These are phyloP conservation scores for Drosophila kanekoi DNA, from an alignment of 2,888 invertebrate species.

Conservation along the genomic window DNA sequence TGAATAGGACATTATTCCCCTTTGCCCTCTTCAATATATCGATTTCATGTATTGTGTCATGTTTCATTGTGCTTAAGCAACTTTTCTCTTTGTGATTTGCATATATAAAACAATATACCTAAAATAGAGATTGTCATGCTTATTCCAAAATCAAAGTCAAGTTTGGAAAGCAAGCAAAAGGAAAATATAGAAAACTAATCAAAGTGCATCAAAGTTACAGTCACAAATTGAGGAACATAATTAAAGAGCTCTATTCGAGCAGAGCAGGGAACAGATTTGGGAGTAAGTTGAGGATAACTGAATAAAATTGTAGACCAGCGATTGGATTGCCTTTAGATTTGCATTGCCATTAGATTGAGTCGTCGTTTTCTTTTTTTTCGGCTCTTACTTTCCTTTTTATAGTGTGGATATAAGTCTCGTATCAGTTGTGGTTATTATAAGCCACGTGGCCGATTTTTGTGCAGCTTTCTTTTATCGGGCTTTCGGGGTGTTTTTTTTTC, in stretches of 20 bases:
- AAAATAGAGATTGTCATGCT: neutral
- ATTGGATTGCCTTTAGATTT: constrained; percentile 12
- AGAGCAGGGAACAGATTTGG: neutral
- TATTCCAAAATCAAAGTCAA: neutral
- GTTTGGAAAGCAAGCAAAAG: neutral
- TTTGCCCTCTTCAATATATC: too few relatives aligned
- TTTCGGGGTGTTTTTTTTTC: constrained; percentile 32
- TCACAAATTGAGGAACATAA: constrained; percentile 1
- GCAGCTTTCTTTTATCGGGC: constrained; percentile 46
- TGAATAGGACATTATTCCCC: too few relatives aligned
- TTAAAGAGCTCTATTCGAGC: constrained; percentile 2
- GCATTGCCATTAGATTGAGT: constrained; percentile 26
- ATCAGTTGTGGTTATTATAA: constrained; percentile 42
- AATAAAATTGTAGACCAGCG: too few relatives aligned
- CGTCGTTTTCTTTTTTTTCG: neutral
- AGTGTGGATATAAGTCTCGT: constrained; percentile 3
- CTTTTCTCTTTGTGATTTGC: too few relatives aligned
- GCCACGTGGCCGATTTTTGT: too few relatives aligned
- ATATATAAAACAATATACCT: too few relatives aligned
- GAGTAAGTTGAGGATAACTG: too few relatives aligned
- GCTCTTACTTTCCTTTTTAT: neutral
- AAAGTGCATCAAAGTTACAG: neutral
- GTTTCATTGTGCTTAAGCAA: too few relatives aligned
- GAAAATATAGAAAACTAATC: neutral
- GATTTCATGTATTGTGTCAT: too few relatives aligned